Percentiles rank a stretch among this genome's conserved stretches.
Evolutionary conservation across 2,113 vertebrate genomes (phyloP).

Genomic region (Sigmodon hispidus): DNA sequence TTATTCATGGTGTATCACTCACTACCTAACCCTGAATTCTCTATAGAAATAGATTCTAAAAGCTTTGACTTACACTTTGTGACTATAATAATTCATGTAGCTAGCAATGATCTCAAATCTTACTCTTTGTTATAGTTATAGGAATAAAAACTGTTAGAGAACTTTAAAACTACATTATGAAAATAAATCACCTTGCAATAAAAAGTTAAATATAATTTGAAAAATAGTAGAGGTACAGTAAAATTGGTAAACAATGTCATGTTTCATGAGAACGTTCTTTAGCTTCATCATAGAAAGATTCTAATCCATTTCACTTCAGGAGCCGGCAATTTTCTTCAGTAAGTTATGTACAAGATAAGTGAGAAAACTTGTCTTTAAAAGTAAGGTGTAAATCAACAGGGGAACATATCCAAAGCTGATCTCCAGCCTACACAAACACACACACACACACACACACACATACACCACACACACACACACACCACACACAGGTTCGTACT

Average conservation of each 20-base stretch:
- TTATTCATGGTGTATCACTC: neutral
- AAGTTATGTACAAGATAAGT: neutral
- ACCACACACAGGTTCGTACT: neutral
- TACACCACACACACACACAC: neutral
- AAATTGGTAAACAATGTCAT: rapidly evolving
- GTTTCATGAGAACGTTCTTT: neutral
- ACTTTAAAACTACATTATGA: neutral
- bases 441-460: neutral
- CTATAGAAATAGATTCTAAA: neutral
- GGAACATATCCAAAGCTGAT: neutral
- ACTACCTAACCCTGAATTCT: neutral
- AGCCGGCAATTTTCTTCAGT: neutral
- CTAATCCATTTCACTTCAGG: neutral
- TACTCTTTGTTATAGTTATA: neutral
- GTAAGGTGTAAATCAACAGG: no score
- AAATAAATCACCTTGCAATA: neutral
- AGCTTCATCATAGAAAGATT: neutral
- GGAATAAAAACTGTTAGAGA: neutral
- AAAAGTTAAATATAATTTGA: neutral
- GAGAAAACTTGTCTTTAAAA: neutral
- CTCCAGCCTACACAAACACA: neutral
- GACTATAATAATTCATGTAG: neutral
- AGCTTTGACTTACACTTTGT: neutral
- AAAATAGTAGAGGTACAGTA: neutral
- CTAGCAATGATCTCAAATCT: neutral